Percentiles rank a stretch among this genome's conserved stretches.
Conservation (phyloP, 1,140 invertebrate genomes). For the Drosophila leontia region DNA sequence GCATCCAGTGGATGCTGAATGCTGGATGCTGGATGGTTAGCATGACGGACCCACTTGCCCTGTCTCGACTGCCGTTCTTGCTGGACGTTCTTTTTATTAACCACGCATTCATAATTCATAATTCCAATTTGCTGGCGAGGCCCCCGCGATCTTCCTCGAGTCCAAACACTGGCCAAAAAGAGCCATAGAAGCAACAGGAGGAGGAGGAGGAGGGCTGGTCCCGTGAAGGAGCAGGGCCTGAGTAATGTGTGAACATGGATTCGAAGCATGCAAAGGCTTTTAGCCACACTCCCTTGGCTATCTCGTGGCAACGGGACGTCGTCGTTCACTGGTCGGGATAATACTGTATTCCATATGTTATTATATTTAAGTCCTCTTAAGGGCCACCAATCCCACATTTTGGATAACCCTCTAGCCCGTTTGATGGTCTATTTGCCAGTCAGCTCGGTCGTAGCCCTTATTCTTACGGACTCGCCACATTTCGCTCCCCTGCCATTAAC, state of each 20-base stretch:
- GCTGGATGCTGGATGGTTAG: constrained; percentile 35
- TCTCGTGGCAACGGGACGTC: constrained; percentile 1
- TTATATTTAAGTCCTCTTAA: background rate
- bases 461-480: constrained; percentile 21
- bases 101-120: constrained; percentile 84
- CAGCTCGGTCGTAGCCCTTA: constrained; percentile 9
- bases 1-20: background rate
- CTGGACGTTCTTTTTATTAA: constrained; percentile 75
- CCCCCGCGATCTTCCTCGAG: constrained; percentile 33
- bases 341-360: constrained; percentile 25
- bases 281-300: constrained; percentile 35
- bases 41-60: constrained; percentile 68
- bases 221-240: constrained; percentile 45
- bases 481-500: constrained; percentile 46
- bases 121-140: constrained; percentile 79
- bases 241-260: constrained; percentile 79
- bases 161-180: constrained; percentile 62
- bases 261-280: constrained; percentile 74
- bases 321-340: background rate
- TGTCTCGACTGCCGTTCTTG: constrained; percentile 31
- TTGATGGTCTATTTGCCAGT: constrained; percentile 31
- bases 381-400: constrained; percentile 19
- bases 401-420: constrained; percentile 2
- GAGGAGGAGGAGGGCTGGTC: constrained; percentile 29
- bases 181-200: constrained; percentile 30